Evolutionary conservation across 2,888 invertebrate species (phyloP).

Genomic region (Junonia oenone): DNA sequence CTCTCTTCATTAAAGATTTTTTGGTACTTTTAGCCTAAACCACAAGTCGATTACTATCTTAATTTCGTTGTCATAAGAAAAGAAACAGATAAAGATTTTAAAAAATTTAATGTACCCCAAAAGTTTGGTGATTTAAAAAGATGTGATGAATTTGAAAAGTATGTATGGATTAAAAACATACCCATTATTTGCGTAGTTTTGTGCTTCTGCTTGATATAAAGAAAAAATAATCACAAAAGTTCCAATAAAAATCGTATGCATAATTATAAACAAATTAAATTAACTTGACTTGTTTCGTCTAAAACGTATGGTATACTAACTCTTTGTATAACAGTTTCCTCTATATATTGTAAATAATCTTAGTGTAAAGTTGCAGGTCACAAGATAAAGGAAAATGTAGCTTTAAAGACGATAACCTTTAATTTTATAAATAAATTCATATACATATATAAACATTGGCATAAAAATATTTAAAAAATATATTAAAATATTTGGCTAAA

Average conservation of each 20-base stretch:
- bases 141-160: no score
- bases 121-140: no score
- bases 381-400: constrained; percentile 3
- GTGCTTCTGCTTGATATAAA: not conserved
- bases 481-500: no score
- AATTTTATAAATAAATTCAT: not conserved
- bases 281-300: not conserved
- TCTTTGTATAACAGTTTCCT: constrained; percentile 1
- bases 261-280: not conserved
- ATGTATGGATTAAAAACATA: not conserved
- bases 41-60: no score
- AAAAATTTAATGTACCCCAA: no score
- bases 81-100: no score
- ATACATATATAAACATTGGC: not conserved
- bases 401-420: constrained; percentile 2
- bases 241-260: not conserved
- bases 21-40: no score
- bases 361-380: not conserved
- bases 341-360: not conserved
- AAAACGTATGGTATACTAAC: not conserved
- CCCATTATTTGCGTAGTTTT: not conserved
- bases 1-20: no score
- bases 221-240: not conserved
- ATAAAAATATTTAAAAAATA: not conserved
- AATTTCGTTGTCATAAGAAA: no score